Evolutionary conservation across 2,888 invertebrate genomes (phyloP), one percentile per base, ranked within the genome.

Genomic region (Exocentrus adspersus): DNA sequence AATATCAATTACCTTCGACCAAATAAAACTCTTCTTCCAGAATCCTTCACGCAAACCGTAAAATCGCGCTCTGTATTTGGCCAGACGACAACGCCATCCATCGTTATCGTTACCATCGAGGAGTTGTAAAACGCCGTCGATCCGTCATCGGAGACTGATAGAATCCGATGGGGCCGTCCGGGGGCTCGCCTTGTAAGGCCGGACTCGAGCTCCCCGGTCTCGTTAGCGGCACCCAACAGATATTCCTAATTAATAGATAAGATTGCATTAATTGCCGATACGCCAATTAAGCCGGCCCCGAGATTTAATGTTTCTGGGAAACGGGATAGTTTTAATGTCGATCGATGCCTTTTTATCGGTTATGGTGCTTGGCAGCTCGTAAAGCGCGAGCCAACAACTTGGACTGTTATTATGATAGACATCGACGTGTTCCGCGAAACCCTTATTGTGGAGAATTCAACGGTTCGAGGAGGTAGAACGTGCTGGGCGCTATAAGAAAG

Each of bases 41-140:
- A 24, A 7, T 7, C 24, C 7, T 3, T 24, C 24, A 37, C 37
- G 14, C 4, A 37, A 42, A 20, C 32, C 30, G 28, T 57, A 57
- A 57, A 61, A 53, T 53, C 17, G 56, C 52, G 43, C 45, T n/a
- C 77, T 77, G 68, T 72, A 76, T 75, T 77, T 79, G 79, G 78
- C 73, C 75, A 77, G 62, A 62, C 20, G 60, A 74, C 64, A 64
- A 67, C 64, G 61, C 28, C 60, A 61, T 62, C 59, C 67, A 24
- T 64, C 56, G 58, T 67, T 62, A 67, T 67, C 61, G 54, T 67
- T 64, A 59, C 46, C 51, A 42, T 24, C n/a, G 54, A n/a, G n/a
- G 17, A 20, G 57, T 57, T 54, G 28, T 19, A 12, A 12, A 42
- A 46, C n/a, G 50, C 56, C 32, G 60, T 57, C 58, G 56, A 65